Evolutionary conservation across 2,113 vertebrate species (phyloP).

Genomic region (Atlantisia rogersi): DNA sequence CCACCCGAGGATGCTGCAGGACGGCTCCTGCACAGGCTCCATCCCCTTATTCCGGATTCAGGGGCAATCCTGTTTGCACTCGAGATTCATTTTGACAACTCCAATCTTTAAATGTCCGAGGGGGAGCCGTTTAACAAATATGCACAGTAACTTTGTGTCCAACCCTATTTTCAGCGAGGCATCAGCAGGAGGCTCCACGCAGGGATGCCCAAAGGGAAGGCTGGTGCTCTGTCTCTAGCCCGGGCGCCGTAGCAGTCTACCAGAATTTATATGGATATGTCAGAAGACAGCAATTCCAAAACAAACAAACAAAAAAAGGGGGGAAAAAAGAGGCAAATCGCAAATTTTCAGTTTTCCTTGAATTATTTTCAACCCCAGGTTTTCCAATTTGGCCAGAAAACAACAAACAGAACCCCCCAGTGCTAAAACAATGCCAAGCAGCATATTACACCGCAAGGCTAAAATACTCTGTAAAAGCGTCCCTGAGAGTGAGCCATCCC

Average conservation of each 20-base stretch:
- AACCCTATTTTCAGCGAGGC: background rate
- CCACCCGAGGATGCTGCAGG: background rate
- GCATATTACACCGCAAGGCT: background rate
- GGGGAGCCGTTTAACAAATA: background rate
- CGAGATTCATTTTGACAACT: background rate
- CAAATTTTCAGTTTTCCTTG: background rate
- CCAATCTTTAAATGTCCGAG: background rate
- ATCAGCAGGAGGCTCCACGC: background rate
- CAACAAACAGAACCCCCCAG: background rate
- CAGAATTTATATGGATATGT: background rate
- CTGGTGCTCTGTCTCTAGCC: background rate
- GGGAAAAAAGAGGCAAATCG: accelerated
- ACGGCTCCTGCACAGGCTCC: background rate
- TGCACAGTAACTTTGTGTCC: background rate
- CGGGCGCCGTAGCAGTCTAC: background rate
- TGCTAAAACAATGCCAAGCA: background rate
- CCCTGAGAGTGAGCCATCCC: background rate
- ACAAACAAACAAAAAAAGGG: background rate
- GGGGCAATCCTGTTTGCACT: background rate
- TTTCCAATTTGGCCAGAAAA: background rate
- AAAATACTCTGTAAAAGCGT: background rate
- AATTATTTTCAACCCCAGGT: background rate
- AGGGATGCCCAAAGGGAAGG: background rate
- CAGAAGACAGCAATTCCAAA: background rate
- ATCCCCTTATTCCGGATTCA: background rate